These are phyloP conservation scores for Apodemus speciosus DNA, from an alignment of 2,113 vertebrate species.

Conservation along the genomic window DNA sequence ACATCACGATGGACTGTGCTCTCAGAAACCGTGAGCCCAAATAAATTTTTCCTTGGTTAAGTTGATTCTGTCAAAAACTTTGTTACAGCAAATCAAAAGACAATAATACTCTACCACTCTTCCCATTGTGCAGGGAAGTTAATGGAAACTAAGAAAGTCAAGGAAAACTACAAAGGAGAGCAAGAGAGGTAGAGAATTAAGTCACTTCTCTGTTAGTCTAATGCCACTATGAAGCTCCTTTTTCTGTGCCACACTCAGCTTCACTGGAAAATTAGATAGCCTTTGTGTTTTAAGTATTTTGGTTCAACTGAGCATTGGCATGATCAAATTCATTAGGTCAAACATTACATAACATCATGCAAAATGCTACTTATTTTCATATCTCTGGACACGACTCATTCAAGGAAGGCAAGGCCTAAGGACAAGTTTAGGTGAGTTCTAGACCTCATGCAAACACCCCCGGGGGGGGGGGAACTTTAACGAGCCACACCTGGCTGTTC, in stretches of 20 bases:
- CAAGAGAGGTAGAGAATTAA: not conserved
- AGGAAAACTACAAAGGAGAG: not conserved
- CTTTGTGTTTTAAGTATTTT: constrained; percentile 39
- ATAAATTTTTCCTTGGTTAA: not conserved
- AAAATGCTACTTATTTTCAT: constrained; percentile 17
- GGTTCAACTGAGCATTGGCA: constrained; percentile 22
- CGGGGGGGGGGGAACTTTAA: not conserved
- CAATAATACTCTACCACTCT: not conserved
- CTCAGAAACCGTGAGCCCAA: not conserved
- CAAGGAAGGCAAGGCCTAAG: not conserved
- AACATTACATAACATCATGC: not conserved
- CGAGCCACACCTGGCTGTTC: not conserved
- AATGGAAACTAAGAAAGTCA: not conserved
- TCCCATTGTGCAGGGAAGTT: not conserved
- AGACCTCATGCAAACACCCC: not conserved
- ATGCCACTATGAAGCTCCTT: not conserved
- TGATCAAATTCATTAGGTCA: not conserved
- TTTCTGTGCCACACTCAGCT: not conserved
- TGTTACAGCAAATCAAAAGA: not conserved
- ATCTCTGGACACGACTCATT: not conserved
- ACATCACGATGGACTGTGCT: not conserved
- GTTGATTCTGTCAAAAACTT: not conserved
- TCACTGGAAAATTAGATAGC: not conserved
- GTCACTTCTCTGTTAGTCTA: not conserved
- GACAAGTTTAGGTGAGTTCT: not conserved